A percentile compares a stretch with the other conserved stretches of the same genome.
Evolutionary conservation across 2,888 invertebrate species (phyloP).

Genomic region (Brachynemurus nebulosus): DNA sequence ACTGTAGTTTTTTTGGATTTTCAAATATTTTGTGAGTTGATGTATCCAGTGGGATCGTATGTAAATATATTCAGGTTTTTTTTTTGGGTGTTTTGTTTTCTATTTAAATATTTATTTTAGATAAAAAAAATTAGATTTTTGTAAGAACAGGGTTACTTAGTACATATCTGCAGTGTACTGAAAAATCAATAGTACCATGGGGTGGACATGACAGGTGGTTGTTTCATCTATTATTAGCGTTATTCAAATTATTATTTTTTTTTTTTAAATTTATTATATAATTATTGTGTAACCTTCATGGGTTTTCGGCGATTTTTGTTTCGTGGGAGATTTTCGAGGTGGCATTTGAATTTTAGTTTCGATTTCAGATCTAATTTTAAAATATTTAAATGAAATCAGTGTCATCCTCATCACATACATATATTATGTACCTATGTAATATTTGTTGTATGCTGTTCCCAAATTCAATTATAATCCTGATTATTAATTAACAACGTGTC

Average conservation of each 20-base stretch:
- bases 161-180: slow-evolving; percentile 31
- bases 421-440: no score
- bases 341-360: no score
- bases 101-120: not conserved
- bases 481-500: no score
- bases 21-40: not conserved
- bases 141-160: slow-evolving; percentile 7
- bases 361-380: no score
- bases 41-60: not conserved
- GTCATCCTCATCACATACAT: no score
- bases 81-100: not conserved
- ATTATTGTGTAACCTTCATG: no score
- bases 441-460: no score
- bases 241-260: not conserved
- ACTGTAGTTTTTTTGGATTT: slow-evolving; percentile 15
- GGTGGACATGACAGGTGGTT: slow-evolving; percentile 30
- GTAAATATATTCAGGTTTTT: no score
- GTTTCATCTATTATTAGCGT: slow-evolving; percentile 13
- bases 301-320: no score
- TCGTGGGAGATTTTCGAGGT: no score
- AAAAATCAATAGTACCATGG: slow-evolving; percentile 35
- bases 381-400: no score
- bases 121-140: not conserved
- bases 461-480: no score
- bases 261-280: not conserved